Percentiles rank a stretch among this genome's conserved stretches.
These are phyloP conservation scores for Brachionus koreanus DNA, from an alignment of 1,140 invertebrate species.

Conservation along the genomic window DNA sequence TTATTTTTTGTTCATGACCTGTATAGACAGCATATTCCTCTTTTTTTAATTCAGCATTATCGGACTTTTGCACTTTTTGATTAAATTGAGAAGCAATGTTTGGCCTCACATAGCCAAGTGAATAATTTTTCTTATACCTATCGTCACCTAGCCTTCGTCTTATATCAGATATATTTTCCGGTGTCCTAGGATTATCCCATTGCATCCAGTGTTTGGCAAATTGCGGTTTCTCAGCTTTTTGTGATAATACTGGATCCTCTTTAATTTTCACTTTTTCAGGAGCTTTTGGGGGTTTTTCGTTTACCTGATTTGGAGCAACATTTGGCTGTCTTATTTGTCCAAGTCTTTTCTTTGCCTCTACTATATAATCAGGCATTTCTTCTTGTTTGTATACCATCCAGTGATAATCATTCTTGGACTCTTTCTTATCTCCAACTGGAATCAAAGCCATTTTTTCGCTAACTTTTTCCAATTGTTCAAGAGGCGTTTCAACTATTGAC, in stretches of 20 bases:
- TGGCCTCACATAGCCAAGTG: not conserved
- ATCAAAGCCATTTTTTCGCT: not conserved
- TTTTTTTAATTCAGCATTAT: not conserved
- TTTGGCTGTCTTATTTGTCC: conserved; percentile 18
- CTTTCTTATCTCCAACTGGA: not conserved
- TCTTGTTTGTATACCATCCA: conserved; percentile 24
- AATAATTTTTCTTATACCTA: conserved; percentile 1
- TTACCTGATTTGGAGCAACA: not conserved
- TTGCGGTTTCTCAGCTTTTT: not conserved
- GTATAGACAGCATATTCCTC: too few relatives aligned
- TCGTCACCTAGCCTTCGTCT: conserved; percentile 32
- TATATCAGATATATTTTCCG: conserved; percentile 17
- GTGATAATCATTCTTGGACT: conserved; percentile 18
- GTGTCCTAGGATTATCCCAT: conserved; percentile 40
- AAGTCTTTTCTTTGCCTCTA: conserved; percentile 31
- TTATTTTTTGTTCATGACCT: not conserved
- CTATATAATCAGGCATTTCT: conserved; percentile 16
- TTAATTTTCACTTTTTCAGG: not conserved
- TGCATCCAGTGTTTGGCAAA: conserved; percentile 11
- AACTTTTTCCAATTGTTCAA: not conserved
- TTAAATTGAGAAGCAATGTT: not conserved
- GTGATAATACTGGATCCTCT: not conserved
- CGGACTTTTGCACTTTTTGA: not conserved
- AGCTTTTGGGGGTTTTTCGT: not conserved
- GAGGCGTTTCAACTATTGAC: not conserved